Base-by-base conservation (phyloP, 2,888 invertebrate species). In the Dusona sp. region DNA sequence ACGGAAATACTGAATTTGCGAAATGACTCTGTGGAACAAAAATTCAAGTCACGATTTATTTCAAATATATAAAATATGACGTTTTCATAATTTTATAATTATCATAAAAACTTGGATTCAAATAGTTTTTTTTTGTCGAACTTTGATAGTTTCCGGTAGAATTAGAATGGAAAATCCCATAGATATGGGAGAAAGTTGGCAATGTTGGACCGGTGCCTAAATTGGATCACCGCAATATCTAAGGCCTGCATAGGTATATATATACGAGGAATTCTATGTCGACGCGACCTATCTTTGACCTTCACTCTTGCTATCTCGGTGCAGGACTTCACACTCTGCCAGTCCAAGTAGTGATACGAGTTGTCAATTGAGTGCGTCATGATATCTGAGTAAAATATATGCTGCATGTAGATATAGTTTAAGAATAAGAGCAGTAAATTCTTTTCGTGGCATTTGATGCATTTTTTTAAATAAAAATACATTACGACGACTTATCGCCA, bases 171-270 rank as follows among this genome's bases (percentile, higher is more conserved):
- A 42, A 65, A 29, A 13, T 11, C 64, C 48, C 64, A 45, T 77
- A 45, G 45, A 65, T 11, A 61, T 25, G 36, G 48, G 77, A 77
- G 75, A 77, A 77, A 77, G 77, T 77, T 33, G 48, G 22, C 29
- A 48, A 65, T 65, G 22, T 77, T 48, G 77, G 77, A 48, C 48
- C 77, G 45, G 33, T 65, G 77, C 64, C 64, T 77, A 77, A 77
- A 77, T 77, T 33, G 45, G 33, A 48, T 48, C 64, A 42, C 25
- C 45, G 57, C 64, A 9, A 65, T 77, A 77, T 77, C 29, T 61
- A 51, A 29, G 1, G 2, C 29, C 75, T 22, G 45, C 3, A 61
- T 42, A 61, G 33, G 33, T 16, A 42, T 2, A 54, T 61, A 19
- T 19, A 29, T 33, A 61, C 61, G 61, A 61, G 61, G 16, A 22